Evolutionary conservation across 2,888 invertebrate genomes (phyloP).

Genomic region (Epinotia nisella): DNA sequence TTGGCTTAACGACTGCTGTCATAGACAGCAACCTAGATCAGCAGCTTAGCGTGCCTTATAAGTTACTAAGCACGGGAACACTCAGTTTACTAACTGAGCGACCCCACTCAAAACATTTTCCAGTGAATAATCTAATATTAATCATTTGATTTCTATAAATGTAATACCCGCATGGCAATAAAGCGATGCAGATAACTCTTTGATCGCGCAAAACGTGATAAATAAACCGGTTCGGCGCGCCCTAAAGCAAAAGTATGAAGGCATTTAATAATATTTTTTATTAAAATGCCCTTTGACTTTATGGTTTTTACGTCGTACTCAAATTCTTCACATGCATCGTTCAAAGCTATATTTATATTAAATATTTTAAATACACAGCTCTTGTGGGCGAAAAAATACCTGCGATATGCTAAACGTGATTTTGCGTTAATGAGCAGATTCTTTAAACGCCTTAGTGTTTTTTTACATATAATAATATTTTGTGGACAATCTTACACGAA

Average conservation of each 20-base stretch:
- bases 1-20: too few species aligned
- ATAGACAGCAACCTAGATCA: too few species aligned
- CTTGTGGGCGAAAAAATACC: too few species aligned
- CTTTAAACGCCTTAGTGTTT: too few species aligned
- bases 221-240: slow-evolving; percentile 8
- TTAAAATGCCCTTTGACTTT: slow-evolving; percentile 7
- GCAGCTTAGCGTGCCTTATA: too few species aligned
- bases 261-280: slow-evolving; percentile 12
- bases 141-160: slow-evolving; percentile 1
- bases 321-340: not conserved
- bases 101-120: too few species aligned
- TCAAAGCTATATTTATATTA: not conserved
- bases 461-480: too few species aligned
- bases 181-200: slow-evolving; percentile 24
- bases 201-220: slow-evolving; percentile 17
- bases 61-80: too few species aligned
- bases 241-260: slow-evolving; percentile 12
- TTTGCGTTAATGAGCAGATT: too few species aligned
- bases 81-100: too few species aligned
- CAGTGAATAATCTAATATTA: not conserved
- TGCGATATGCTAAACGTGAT: too few species aligned
- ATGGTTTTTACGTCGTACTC: not conserved
- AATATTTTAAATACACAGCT: not conserved
- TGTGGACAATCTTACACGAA: too few species aligned
- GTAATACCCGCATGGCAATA: slow-evolving; percentile 21